Conservation (phyloP, 2,888 invertebrate species). For the Drosophila anomelani region DNA sequence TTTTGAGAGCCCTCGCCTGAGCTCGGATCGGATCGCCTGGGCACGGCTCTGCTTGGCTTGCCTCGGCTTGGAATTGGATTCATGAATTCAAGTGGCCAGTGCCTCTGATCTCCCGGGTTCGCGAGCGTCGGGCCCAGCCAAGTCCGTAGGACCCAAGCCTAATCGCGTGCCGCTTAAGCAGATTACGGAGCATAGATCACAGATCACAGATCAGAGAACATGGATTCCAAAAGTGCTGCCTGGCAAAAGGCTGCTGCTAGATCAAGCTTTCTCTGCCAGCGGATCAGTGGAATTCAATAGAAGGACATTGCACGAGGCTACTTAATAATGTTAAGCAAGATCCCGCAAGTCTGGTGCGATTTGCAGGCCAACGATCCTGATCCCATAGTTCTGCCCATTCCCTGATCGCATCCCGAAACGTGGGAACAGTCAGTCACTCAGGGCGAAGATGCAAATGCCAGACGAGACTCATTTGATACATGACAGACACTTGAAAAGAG, state of each 20-base stretch:
- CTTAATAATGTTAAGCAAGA: conserved; percentile 78
- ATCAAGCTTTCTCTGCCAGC: conserved; percentile 65
- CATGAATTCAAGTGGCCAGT: conserved; percentile 68
- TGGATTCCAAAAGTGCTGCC: conserved; percentile 17
- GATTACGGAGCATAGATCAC: conserved; percentile 48
- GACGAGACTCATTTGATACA: conserved; percentile 51
- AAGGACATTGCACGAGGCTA: conserved; percentile 54
- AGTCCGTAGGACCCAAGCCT: conserved; percentile 34
- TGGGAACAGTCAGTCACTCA: conserved; percentile 28
- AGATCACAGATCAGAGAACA: conserved; percentile 9
- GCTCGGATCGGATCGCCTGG: conserved; percentile 34
- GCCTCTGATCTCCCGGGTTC: conserved; percentile 52
- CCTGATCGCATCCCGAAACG: conserved; percentile 30
- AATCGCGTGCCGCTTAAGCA: conserved; percentile 67
- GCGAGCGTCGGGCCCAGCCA: conserved; percentile 20
- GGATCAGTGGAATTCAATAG: conserved; percentile 59
- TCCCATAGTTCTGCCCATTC: conserved; percentile 25
- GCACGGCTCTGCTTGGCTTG: not conserved
- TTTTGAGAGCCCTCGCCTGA: conserved; percentile 45
- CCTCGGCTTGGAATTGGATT: conserved; percentile 20
- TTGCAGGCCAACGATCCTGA: conserved; percentile 58
- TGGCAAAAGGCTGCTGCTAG: conserved; percentile 43
- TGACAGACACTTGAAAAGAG: conserved; percentile 74
- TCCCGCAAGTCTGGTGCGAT: conserved; percentile 78
- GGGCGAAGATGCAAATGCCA: conserved; percentile 38